Evolutionary conservation across 2,888 invertebrate genomes (phyloP).

Genomic region (Calameuta filiformis): DNA sequence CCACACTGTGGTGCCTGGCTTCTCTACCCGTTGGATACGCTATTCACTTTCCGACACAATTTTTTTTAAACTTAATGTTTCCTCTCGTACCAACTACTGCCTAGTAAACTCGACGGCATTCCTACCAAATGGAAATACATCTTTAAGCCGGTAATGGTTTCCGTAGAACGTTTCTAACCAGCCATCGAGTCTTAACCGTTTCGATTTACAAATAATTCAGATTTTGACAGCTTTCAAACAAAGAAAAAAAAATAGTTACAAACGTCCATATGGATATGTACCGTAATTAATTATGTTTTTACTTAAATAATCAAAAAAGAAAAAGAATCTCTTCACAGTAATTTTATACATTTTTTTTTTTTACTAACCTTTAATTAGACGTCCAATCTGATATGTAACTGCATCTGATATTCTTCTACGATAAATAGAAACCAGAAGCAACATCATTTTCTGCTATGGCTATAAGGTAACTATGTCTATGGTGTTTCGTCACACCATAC

Average conservation of each 20-base stretch:
- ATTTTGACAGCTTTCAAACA: background rate
- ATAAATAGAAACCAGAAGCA: background rate
- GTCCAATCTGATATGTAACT: background rate
- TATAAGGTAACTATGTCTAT: background rate
- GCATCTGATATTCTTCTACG: background rate
- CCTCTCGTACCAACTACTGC: constrained; percentile 12
- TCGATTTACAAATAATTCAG: background rate
- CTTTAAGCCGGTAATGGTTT: background rate
- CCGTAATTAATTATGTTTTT: background rate
- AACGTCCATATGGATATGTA: background rate
- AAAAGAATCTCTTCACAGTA: background rate
- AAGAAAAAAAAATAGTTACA: background rate
- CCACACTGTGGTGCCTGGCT: background rate
- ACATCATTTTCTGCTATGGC: background rate
- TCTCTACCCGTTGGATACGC: constrained; percentile 1
- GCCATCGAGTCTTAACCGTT: background rate
- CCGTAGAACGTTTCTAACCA: background rate
- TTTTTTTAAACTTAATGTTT: constrained; percentile 23
- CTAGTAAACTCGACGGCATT: background rate
- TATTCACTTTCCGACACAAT: constrained; percentile 9
- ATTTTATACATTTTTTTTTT: background rate
- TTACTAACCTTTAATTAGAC: background rate
- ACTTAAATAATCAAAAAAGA: background rate
- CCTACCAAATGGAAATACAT: background rate
- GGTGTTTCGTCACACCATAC: constrained; percentile 43